Conservation (phyloP, 2,113 vertebrate genomes). For the Apteryx mantelli region DNA sequence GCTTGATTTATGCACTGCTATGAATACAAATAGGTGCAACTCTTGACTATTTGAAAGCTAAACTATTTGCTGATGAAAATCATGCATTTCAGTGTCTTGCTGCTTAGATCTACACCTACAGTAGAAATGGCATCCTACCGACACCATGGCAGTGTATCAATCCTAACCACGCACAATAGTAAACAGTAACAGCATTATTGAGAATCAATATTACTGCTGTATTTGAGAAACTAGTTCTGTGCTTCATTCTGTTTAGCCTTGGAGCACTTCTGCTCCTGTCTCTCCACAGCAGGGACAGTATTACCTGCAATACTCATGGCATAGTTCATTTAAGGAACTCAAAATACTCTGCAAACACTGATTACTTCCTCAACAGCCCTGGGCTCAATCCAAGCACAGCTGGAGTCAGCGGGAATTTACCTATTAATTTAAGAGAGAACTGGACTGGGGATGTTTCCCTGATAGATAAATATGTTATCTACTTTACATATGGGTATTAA, state of each 20-base stretch:
- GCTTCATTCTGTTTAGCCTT: neutral
- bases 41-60: neutral
- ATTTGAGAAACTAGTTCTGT: neutral
- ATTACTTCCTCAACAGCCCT: neutral
- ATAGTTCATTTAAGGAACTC: neutral
- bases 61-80: neutral
- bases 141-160: fast-evolving
- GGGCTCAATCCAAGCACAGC: neutral
- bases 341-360: neutral
- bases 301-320: neutral
- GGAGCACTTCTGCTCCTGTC: neutral
- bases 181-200: too few species aligned
- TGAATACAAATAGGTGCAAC: neutral
- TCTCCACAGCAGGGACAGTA: fast-evolving
- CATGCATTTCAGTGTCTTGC: fast-evolving
- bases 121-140: neutral
- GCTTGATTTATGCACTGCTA: neutral
- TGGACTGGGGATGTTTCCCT: neutral
- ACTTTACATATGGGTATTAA: neutral
- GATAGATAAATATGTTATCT: neutral
- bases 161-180: fast-evolving
- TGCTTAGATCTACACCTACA: neutral
- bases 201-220: fast-evolving
- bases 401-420: neutral
- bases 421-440: neutral